Evolutionary conservation across 2,797 vertebrate genomes (phyloP), one percentile per base, ranked within the genome.

Genomic region (Chrysocyon brachyurus): DNA sequence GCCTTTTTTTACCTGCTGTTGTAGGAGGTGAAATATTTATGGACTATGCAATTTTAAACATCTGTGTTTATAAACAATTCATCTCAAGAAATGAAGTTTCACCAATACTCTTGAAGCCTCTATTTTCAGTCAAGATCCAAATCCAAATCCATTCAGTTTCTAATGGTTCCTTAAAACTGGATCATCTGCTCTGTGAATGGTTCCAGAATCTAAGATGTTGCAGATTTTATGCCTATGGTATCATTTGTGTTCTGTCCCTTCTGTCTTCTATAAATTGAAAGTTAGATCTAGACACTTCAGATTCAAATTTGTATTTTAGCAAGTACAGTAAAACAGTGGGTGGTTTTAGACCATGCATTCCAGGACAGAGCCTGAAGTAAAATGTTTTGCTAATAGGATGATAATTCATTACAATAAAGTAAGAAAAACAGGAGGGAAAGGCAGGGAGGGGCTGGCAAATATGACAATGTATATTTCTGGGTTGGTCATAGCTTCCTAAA

Each of bases 241-340:
- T 89, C 31, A 31, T 91, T 52, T 46, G n/a, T 31, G 31, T 73
- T 73, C 49, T 78, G 19, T 70, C 46, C 31, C 54, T 21, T 81
- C 17, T 31, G 31, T 40, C 36, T 94, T 68, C 57, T 84, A 40
- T 75, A 85, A 90, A 36, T 49, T 68, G 5, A 33, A 64, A n/a
- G 16, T 33, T 87, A 79, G 19, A 72, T 79, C 49, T 33, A 52
- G 26, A 64, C 0, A 36, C 21, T 33, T 82, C 22, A 57, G 16
- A 56, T 64, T 93, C 66, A 78, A 91, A 57, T 52, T 82, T 61
- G 61, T 87, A 24, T 88, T 93, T 94, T 64, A 54, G 26, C 31
- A 84, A 79, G 61, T 68, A 64, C 68, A 64, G 46, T 64, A 72
- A 59, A 83, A 83, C 6, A 83, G 61, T 22, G 26, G 7, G 64